These are phyloP conservation scores for Drosophila siamana DNA, from an alignment of 2,888 invertebrate species.

Conservation along the genomic window DNA sequence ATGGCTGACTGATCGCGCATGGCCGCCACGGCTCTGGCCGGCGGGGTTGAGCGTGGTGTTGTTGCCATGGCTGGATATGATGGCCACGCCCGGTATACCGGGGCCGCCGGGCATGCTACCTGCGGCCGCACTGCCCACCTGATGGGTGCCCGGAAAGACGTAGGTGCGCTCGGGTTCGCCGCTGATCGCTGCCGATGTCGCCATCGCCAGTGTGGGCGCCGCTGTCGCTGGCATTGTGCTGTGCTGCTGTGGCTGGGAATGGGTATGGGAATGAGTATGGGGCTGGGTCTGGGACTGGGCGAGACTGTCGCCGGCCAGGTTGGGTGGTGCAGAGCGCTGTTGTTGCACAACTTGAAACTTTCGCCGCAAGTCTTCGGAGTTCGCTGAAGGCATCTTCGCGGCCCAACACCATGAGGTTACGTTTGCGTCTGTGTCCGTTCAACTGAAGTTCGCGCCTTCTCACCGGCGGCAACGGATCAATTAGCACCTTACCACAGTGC, in stretches of 20 bases:
- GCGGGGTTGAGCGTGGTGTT: slow-evolving; percentile 57
- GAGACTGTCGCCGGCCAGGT: slow-evolving; percentile 58
- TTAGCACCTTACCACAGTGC: slow-evolving; percentile 39
- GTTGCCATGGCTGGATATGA: slow-evolving; percentile 51
- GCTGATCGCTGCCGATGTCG: slow-evolving; percentile 19
- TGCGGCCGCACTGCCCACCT: slow-evolving; percentile 53
- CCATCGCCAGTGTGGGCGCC: not conserved
- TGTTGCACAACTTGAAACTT: slow-evolving; percentile 84
- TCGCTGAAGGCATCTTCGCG: slow-evolving; percentile 84
- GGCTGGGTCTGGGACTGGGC: slow-evolving; percentile 19
- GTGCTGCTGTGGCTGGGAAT: slow-evolving; percentile 24
- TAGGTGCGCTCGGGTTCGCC: slow-evolving; percentile 84
- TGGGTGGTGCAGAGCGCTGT: slow-evolving; percentile 82
- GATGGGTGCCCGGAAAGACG: slow-evolving; percentile 82
- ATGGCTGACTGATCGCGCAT: slow-evolving; percentile 94
- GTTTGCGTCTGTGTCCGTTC: slow-evolving; percentile 24
- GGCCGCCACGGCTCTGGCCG: slow-evolving; percentile 86
- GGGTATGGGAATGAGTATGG: too few relatives aligned
- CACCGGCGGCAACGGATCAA: slow-evolving; percentile 25
- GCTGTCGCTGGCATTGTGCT: slow-evolving; percentile 25
- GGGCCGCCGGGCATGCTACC: slow-evolving; percentile 71
- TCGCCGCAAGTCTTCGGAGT: slow-evolving; percentile 85
- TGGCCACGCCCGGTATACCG: slow-evolving; percentile 73
- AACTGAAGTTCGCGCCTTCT: slow-evolving; percentile 11
- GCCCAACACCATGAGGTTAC: slow-evolving; percentile 82